Evolutionary conservation across 2,113 vertebrate species (phyloP).

Genomic region (Illadopsis cleaveri): DNA sequence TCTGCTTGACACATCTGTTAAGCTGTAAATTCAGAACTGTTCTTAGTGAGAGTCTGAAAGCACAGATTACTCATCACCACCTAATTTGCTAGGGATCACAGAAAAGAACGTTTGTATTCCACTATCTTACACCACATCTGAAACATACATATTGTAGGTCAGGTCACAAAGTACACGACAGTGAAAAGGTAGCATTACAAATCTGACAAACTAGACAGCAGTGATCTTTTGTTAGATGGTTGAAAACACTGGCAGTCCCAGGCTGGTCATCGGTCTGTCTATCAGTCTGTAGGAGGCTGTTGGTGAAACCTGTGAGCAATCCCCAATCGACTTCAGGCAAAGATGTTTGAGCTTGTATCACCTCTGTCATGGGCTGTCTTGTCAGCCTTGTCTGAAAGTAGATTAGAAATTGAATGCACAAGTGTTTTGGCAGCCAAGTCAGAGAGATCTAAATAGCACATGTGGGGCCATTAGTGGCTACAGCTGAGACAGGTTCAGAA

Average conservation of each 20-base stretch:
- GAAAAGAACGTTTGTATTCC: neutral
- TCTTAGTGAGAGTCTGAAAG: neutral
- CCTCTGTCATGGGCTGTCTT: neutral
- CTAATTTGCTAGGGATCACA: neutral
- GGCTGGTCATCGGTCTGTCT: neutral
- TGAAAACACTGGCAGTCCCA: neutral
- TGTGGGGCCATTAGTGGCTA: neutral
- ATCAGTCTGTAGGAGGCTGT: neutral
- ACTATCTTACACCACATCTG: neutral
- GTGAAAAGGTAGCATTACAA: neutral
- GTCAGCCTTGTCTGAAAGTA: neutral
- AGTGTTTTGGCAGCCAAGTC: neutral
- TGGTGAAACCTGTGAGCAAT: neutral
- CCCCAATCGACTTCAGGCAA: neutral
- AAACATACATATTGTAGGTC: neutral
- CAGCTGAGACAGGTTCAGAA: neutral
- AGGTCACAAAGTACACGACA: neutral
- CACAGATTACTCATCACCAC: neutral
- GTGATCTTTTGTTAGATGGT: neutral
- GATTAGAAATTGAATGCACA: neutral
- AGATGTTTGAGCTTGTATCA: neutral
- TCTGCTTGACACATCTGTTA: neutral
- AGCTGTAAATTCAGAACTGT: neutral
- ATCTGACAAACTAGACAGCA: neutral
- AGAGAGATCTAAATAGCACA: neutral